A percentile compares a stretch with the other conserved stretches of the same genome.
phyloP scores from a whole-genome alignment of 2,113 vertebrate genomes.

The Anguilla rostrata region DNA sequence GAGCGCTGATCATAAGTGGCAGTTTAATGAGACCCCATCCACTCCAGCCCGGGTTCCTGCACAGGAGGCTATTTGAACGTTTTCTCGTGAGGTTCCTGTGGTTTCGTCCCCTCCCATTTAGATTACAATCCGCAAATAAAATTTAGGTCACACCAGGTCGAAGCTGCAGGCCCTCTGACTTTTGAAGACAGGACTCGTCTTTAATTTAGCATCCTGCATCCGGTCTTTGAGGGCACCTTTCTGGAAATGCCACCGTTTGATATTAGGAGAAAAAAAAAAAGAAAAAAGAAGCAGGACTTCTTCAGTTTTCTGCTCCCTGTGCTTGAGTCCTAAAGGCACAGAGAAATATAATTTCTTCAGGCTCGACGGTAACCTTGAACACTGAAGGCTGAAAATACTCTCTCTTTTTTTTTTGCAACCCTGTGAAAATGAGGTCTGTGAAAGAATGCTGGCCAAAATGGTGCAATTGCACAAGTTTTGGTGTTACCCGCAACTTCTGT shows the following conservation, averaged over 20 bases:
- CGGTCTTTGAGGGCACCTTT: not conserved
- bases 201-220: conserved; percentile 3
- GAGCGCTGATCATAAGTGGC: conserved; percentile 46
- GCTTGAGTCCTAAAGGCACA: not conserved
- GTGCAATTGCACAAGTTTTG: not conserved
- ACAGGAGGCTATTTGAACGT: conserved; percentile 38
- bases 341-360: no score
- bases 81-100: conserved; percentile 37
- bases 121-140: conserved; percentile 39
- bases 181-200: not conserved
- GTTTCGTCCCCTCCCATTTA: conserved; percentile 40
- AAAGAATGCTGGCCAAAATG: not conserved
- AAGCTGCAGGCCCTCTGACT: conserved; percentile 20
- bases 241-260: not conserved
- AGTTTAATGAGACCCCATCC: conserved; percentile 47
- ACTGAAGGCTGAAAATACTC: not conserved
- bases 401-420: not conserved
- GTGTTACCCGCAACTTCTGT: not conserved
- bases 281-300: not conserved
- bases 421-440: not conserved
- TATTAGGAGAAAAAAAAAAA: not conserved
- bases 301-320: not conserved
- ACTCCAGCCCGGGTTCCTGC: conserved; percentile 31
- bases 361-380: not conserved
- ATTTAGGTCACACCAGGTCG: conserved; percentile 39